These are phyloP conservation scores for Oophaga sylvatica DNA, from an alignment of 2,797 vertebrate species.

Conservation along the genomic window DNA sequence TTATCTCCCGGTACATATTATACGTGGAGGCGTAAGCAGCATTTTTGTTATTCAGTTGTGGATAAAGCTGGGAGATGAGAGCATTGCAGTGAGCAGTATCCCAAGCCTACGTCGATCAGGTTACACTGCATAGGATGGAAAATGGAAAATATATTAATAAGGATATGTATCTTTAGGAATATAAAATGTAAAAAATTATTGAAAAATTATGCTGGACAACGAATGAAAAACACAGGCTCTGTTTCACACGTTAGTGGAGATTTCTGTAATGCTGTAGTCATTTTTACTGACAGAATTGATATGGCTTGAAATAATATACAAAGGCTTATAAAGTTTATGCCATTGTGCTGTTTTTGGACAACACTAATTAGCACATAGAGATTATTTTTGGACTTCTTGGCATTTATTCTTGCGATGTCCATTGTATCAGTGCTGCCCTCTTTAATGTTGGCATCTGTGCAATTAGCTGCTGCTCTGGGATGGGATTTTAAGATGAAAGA, in stretches of 20 bases:
- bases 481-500: constrained; percentile 47
- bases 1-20: constrained; percentile 29
- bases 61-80: constrained; percentile 36
- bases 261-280: neutral
- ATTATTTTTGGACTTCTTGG: neutral
- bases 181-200: no score
- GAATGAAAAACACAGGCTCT: no score
- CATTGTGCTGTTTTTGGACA: neutral
- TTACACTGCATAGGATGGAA: constrained; percentile 17
- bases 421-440: constrained; percentile 27
- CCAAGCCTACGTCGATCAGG: constrained; percentile 13
- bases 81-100: constrained; percentile 40
- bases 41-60: constrained; percentile 42
- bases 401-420: constrained; percentile 28
- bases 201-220: no score
- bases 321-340: neutral
- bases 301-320: neutral
- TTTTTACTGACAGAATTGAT: neutral
- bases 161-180: neutral
- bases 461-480: constrained; percentile 22
- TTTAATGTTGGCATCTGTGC: constrained; percentile 24
- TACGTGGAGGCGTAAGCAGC: constrained; percentile 31
- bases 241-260: neutral
- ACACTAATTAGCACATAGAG: neutral
- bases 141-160: neutral